phyloP scores from a whole-genome alignment of 2,113 vertebrate species.

The Urocitellus parryii region DNA sequence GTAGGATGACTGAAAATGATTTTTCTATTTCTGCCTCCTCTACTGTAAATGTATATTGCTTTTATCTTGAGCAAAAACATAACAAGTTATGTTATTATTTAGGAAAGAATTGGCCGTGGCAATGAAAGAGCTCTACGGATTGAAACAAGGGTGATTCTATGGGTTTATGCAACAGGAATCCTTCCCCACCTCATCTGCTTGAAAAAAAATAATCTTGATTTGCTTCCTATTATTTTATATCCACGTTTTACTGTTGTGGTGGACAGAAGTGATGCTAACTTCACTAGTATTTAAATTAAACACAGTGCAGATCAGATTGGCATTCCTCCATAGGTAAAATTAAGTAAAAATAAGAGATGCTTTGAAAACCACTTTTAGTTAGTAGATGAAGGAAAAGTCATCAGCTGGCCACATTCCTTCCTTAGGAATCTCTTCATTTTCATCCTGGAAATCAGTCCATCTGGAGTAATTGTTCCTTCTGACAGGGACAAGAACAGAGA shows the following conservation, averaged over 20 bases:
- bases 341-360: not conserved
- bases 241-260: not conserved
- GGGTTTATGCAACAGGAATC: not conserved
- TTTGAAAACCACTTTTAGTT: not conserved
- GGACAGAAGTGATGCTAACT: not conserved
- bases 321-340: not conserved
- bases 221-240: not conserved
- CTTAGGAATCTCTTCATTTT: not conserved
- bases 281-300: constrained; percentile 21
- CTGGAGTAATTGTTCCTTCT: not conserved
- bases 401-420: not conserved
- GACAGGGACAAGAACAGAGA: not conserved
- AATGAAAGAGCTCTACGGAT: not conserved
- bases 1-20: too few relatives aligned
- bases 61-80: not conserved
- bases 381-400: not conserved
- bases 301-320: not conserved
- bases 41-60: not conserved
- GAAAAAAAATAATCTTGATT: not conserved
- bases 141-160: rapidly evolving
- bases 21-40: not conserved
- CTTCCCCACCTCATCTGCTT: not conserved
- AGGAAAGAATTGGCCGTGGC: not conserved
- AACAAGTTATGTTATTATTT: not conserved
- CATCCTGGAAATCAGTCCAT: not conserved